Evolutionary conservation across 2,888 invertebrate species (phyloP), one percentile per base, ranked within the genome.

Genomic region (Parnassius apollo): DNA sequence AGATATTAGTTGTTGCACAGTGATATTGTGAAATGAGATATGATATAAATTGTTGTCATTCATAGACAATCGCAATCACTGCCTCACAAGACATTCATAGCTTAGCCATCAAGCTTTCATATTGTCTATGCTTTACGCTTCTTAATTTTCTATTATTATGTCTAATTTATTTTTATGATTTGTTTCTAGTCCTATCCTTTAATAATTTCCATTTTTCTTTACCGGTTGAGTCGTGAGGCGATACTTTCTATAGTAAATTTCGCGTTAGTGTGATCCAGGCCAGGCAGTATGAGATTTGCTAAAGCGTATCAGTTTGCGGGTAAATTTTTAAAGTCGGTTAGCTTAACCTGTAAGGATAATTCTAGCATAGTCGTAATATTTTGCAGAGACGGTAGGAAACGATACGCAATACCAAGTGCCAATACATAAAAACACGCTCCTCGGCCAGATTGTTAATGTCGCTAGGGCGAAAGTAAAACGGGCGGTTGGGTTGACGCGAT

Each of bases 11-110:
- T 57, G 25, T 2, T 57, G 64, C 62, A 66, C 61, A 63, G 57
- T 46, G 11, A 46, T 46, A 12, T 49, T 66, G 57, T 52, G 62
- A 46, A 55, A 42, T 52, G 42, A 59, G 25, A 62, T 58, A 10
- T 62, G 13, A 48, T 71, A 68, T 66, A 69, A 68, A 67, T 62
- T 67, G 59, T 74, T 58, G 74, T 77, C 71, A 75, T 76, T 76
- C 75, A 84, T 86, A 85, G 82, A 82, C 74, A 72, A 82, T 83
- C 85, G 91, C 89, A 88, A 88, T 91, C 91, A 91, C 90, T 91
- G 91, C 91, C 91, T 91, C 91, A 88, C 91, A 82, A 86, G 79
- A 91, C 91, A 91, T 91, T 91, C 91, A 88, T 91, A 88, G 91
- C 91, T 91, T 89, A 85, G 80, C 84, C 82, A 81, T 85, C 79